These are phyloP conservation scores for Drosophila silvestris DNA, from an alignment of 2,888 invertebrate species.

Conservation along the genomic window DNA sequence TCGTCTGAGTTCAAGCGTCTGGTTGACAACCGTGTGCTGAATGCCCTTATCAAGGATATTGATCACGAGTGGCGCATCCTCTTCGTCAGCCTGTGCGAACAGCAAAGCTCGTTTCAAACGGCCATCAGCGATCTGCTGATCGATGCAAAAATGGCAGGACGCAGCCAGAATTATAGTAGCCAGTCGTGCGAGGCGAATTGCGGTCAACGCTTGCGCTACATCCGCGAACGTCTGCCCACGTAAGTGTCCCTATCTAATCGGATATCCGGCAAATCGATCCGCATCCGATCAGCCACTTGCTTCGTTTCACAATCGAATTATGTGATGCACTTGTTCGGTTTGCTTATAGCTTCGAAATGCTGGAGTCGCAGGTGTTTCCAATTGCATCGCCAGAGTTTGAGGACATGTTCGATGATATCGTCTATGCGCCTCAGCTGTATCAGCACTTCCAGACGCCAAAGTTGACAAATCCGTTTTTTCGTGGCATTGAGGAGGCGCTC, in stretches of 20 bases:
- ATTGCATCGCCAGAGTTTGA: conserved; percentile 18
- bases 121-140: conserved; percentile 22
- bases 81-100: conserved; percentile 13
- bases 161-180: conserved; percentile 22
- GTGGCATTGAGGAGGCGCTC: conserved; percentile 22
- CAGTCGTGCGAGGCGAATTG: background rate
- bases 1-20: conserved; percentile 5
- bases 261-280: background rate
- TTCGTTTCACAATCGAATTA: background rate
- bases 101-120: accelerated
- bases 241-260: background rate
- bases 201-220: conserved; percentile 42
- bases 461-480: background rate
- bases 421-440: conserved; percentile 25
- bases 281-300: background rate
- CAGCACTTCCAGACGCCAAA: conserved; percentile 13
- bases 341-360: conserved; percentile 44
- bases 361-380: conserved; percentile 39
- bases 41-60: conserved; percentile 32
- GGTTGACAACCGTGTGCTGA: background rate
- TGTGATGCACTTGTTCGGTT: background rate
- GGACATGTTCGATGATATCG: conserved; percentile 36
- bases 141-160: conserved; percentile 18
- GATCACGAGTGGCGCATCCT: conserved; percentile 11
- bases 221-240: conserved; percentile 47